These are phyloP conservation scores for Pseudomyrmex cubaensis DNA, from an alignment of 1,140 invertebrate genomes.

Conservation along the genomic window DNA sequence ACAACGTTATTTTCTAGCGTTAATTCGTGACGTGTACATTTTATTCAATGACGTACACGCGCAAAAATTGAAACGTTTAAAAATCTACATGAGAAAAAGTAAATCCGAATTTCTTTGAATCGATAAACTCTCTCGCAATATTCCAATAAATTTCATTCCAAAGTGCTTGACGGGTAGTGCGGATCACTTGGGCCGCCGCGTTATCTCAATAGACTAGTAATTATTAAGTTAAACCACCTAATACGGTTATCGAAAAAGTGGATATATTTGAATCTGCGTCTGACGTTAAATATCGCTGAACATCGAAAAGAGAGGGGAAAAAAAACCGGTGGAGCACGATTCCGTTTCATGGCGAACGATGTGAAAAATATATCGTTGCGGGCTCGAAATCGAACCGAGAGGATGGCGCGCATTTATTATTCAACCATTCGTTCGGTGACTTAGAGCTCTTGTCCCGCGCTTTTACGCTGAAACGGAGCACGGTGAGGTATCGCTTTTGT, in stretches of 20 bases:
- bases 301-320: background rate
- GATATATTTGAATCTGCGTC: background rate
- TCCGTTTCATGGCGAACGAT: background rate
- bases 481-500: slow-evolving; percentile 49
- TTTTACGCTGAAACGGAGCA: slow-evolving; percentile 40
- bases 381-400: slow-evolving; percentile 27
- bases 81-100: background rate
- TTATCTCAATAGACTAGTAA: background rate
- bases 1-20: background rate
- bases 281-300: slow-evolving; percentile 5
- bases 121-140: no score
- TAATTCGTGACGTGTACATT: background rate
- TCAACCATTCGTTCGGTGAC: slow-evolving; percentile 46
- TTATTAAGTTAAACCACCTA: background rate
- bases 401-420: slow-evolving; percentile 43
- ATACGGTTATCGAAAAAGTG: background rate
- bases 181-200: no score
- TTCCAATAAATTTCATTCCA: background rate
- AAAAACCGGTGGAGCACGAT: background rate
- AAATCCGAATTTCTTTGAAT: background rate
- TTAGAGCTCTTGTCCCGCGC: slow-evolving; percentile 36
- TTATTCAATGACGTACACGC: background rate
- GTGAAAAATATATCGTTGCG: slow-evolving; percentile 44
- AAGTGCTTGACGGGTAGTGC: background rate
- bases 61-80: background rate